Conservation (phyloP, 2,113 vertebrate species). For the Thalassarche chlororhynchos region DNA sequence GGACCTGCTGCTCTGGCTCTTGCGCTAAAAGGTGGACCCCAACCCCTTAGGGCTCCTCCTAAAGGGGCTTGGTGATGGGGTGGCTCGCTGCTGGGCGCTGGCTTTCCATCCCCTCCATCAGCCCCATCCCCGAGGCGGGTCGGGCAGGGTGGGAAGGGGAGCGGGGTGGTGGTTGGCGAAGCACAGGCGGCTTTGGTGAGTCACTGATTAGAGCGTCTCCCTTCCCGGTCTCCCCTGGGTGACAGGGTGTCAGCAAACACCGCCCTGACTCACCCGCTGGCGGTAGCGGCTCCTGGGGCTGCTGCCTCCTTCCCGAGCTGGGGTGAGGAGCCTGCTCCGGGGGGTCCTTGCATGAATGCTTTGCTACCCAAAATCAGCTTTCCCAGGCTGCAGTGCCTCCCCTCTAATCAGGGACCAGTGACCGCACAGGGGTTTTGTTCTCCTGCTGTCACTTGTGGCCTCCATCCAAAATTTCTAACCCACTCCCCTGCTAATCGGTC, state of each 20-base stretch:
- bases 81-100: not conserved
- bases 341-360: not conserved
- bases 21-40: not conserved
- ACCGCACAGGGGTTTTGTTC: not conserved
- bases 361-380: not conserved
- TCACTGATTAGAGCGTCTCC: not conserved
- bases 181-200: not conserved
- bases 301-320: accelerated
- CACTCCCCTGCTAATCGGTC: accelerated
- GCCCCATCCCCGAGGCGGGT: accelerated
- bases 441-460: not conserved
- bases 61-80: not conserved
- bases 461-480: not conserved
- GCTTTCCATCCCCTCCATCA: not conserved
- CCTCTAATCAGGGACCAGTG: not conserved
- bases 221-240: not conserved
- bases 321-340: not conserved
- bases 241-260: not conserved
- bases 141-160: not conserved
- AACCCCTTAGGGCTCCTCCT: not conserved
- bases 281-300: not conserved
- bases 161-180: not conserved
- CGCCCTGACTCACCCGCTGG: not conserved
- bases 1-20: not conserved
- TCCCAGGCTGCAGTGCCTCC: not conserved